phyloP scores from a whole-genome alignment of 2,113 vertebrate species.

The Pithys albifrons region DNA sequence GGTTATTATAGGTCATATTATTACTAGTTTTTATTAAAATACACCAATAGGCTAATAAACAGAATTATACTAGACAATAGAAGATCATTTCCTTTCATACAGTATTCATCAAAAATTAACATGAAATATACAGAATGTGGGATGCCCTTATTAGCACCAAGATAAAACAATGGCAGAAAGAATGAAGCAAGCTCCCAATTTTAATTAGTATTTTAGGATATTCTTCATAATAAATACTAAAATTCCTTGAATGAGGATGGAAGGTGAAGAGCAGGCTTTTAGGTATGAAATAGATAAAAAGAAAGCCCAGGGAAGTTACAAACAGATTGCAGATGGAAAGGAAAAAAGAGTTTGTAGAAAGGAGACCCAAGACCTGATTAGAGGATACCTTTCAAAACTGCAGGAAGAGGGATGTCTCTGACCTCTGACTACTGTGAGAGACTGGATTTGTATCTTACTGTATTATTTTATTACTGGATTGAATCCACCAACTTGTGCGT shows the following conservation, averaged over 20 bases:
- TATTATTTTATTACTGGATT: too few relatives aligned
- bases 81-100: background rate
- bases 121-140: background rate
- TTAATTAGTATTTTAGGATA: background rate
- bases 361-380: background rate
- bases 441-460: too few relatives aligned
- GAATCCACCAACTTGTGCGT: too few relatives aligned
- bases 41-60: background rate
- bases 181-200: background rate
- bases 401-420: background rate
- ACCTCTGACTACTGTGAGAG: background rate
- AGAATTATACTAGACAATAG: background rate
- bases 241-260: background rate
- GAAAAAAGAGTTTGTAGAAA: background rate
- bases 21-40: background rate
- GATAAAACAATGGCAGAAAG: background rate
- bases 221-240: background rate
- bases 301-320: background rate
- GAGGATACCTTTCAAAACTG: background rate
- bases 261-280: background rate
- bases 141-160: accelerated
- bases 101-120: background rate
- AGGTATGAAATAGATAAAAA: background rate
- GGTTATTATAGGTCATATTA: background rate
- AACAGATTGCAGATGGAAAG: background rate